Base-by-base conservation (phyloP, 92 coral and sea anemone species). In the Actinernus sp. region DNA sequence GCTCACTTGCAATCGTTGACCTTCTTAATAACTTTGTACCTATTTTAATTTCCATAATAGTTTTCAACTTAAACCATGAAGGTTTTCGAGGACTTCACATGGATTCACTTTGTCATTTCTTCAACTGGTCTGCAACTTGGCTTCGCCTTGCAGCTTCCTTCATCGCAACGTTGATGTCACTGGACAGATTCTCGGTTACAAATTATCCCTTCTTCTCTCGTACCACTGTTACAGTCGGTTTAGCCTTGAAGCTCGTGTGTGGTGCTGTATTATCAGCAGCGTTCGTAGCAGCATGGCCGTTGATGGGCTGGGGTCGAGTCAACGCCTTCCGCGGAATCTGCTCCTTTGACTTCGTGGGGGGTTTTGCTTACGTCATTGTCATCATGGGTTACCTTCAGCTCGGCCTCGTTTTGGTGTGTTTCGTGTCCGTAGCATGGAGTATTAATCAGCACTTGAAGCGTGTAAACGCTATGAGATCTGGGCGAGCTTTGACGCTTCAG, bases 271-370 rank as follows among this genome's bases (percentile, higher is more conserved):
- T 80, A 68, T 61, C 61, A 31, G 82, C 82, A 46, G 87, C 75
- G 11, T 72, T 80, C 32, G 21, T 79, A 13, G 70, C 81, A 41
- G 66, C 81, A 18, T 54, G 57, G 73, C 86, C 86, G 10, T 65
- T 60, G 10, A 61, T 79, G 61, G 86, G 86, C 61, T 79, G 81
- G 81, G 86, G 86, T 4, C 54, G 41, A 31, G 86, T 79, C 1
- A 49, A 49, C 20, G 53, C 81, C 17, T 69, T 68, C 36, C 10
- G 37, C 1, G 86, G 59, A 7, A 23, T 63, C 16, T 80, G 87
- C 17, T 80, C 87, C 28, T 80, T 80, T 56, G 81, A 80, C 25
- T 80, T 80, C 26, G 74, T 4, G 19, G 74, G 81, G 50, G 41
- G 75, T 31, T 80, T 41, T 31, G 81, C 82, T 12, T 67, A 40